These are phyloP conservation scores for western clawed frog (Xenopus tropicalis) DNA, from an alignment of 2,113 vertebrate species.

Conservation along the genomic window UCB_Xtro_10.0 CM004451.2:19349001-19349500, in stretches of 20 bases:
- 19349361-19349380: no score
- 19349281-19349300: no score
- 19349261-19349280: no score
- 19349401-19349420: no score
- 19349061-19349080: constrained; percentile 57
- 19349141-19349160: constrained; percentile 11
- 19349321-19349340: no score
- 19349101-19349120: constrained; percentile 60
- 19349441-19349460: constrained; percentile 66
- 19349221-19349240: no score
- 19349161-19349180: not conserved
- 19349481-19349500: constrained; percentile 81
- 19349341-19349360: no score
- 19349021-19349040: constrained; percentile 87
- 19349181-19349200: no score
- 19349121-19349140: constrained; percentile 16
- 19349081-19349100: constrained; percentile 69
- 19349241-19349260: no score
- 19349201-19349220: no score
- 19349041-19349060: constrained; percentile 72
- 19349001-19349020: not conserved
- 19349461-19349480: constrained; percentile 64
- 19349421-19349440: constrained; percentile 63
- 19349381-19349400: no score
- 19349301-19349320: no score